Base-by-base conservation (phyloP, 1,140 invertebrate genomes). In the Psix sp. region DNA sequence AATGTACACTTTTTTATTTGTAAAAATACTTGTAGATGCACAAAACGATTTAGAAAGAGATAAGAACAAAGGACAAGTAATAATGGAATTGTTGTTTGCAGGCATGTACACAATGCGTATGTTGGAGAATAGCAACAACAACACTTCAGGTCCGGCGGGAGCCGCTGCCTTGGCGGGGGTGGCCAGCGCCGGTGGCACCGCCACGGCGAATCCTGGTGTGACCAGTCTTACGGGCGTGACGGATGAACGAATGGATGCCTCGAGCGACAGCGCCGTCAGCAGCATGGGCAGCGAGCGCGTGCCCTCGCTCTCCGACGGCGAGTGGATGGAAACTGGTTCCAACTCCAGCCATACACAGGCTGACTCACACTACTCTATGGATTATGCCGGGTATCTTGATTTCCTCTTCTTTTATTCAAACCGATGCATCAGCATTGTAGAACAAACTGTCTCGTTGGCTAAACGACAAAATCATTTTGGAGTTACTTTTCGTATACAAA, bases 211-310 rank as follows among this genome's bases (percentile, higher is more conserved):
- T 26, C 75, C 79, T 31, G 84, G 82, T 39, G 80, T 81, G n/a
- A 80, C 78, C 38, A 76, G 71, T 35, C 40, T 81, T 48, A 65
- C 78, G 21, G 77, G 72, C 40, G 79, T 81, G 13, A 77, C 85
- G 31, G 87, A 90, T 46, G 93, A 95, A 84, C 89, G 93, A 35
- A 88, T 93, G 80, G 94, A 95, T 79, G 93, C 93, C 0, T 94
- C 93, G 15, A 93, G 91, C 78, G 95, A 96, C 84, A 95, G 94
- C 82, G 94, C 94, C 4, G 94, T 96, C 21, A 95, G 94, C 63
- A 96, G 94, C 1, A 95, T 96, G 94, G 94, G 94, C 5, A 95
- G 94, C 4, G 94, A 96, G 78, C 88, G 94, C n/a, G 94, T 95
- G 11, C 93, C 94, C 1, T 95, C 94, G 0, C 86, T 95, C 0